Evolutionary conservation across 2,888 invertebrate species (phyloP).

Genomic region (Empis stercorea): DNA sequence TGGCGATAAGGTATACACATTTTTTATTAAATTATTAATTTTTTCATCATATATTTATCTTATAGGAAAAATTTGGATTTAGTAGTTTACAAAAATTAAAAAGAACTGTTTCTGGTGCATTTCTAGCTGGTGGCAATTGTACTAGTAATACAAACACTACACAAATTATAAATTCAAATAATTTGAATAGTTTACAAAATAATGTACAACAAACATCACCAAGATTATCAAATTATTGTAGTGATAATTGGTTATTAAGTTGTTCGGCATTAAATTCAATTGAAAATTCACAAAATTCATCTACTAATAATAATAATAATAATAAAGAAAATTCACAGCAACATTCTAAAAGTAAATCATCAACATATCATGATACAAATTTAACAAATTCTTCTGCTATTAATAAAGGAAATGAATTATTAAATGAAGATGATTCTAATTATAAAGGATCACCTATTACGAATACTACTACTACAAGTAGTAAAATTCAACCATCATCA

Average conservation of each 20-base stretch:
- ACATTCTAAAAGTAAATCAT: neutral
- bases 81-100: slow-evolving; percentile 58
- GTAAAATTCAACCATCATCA: slow-evolving; percentile 23
- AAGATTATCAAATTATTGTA: slow-evolving; percentile 15
- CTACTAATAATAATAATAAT: neutral
- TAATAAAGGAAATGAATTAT: slow-evolving; percentile 17
- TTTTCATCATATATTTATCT: neutral
- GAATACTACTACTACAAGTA: slow-evolving; percentile 5
- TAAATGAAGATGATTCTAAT: slow-evolving; percentile 1
- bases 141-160: neutral
- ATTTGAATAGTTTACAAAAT: neutral
- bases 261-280: slow-evolving; percentile 68
- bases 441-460: neutral
- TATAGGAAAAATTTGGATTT: slow-evolving; percentile 39
- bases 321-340: neutral
- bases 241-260: slow-evolving; percentile 66
- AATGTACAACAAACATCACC: neutral
- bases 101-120: slow-evolving; percentile 53
- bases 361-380: slow-evolving; percentile 16
- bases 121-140: slow-evolving; percentile 23
- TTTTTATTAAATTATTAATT: neutral
- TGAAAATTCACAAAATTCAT: slow-evolving; percentile 28
- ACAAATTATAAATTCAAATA: neutral
- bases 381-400: slow-evolving; percentile 15
- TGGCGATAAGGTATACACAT: slow-evolving; percentile 17